Conservation (phyloP, 2,113 vertebrate genomes). For the Oreamnos americanus region DNA sequence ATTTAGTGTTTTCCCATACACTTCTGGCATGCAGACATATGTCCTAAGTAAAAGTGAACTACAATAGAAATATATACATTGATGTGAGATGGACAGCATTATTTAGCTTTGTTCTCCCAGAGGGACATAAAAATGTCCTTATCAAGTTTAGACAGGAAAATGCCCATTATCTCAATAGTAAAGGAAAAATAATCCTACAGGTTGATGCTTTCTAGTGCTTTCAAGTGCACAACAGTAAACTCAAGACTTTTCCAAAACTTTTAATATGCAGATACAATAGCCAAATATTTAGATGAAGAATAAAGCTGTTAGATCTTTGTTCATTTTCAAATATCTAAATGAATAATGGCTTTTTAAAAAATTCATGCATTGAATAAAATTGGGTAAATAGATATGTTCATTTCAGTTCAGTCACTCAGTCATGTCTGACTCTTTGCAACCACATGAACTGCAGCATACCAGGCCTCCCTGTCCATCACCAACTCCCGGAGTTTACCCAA, state of each 20-base stretch:
- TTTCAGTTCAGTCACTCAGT: not conserved
- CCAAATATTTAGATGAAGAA: not conserved
- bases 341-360: not conserved
- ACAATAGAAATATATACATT: slow-evolving; percentile 44
- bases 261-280: not conserved
- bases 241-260: not conserved
- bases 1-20: slow-evolving; percentile 54
- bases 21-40: slow-evolving; percentile 44
- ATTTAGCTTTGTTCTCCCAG: slow-evolving; percentile 48
- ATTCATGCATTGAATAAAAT: not conserved
- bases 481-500: not conserved
- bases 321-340: slow-evolving; percentile 30
- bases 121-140: slow-evolving; percentile 1
- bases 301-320: not conserved
- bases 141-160: slow-evolving; percentile 64
- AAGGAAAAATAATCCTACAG: not conserved
- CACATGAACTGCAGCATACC: not conserved
- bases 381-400: not conserved
- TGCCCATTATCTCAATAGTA: slow-evolving; percentile 40
- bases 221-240: not conserved
- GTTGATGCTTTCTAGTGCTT: not conserved
- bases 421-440: not conserved
- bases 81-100: slow-evolving; percentile 50
- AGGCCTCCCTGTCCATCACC: not conserved
- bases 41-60: slow-evolving; percentile 65